phyloP scores from a whole-genome alignment of 2,113 vertebrate genomes.

The Amazona vittata region DNA sequence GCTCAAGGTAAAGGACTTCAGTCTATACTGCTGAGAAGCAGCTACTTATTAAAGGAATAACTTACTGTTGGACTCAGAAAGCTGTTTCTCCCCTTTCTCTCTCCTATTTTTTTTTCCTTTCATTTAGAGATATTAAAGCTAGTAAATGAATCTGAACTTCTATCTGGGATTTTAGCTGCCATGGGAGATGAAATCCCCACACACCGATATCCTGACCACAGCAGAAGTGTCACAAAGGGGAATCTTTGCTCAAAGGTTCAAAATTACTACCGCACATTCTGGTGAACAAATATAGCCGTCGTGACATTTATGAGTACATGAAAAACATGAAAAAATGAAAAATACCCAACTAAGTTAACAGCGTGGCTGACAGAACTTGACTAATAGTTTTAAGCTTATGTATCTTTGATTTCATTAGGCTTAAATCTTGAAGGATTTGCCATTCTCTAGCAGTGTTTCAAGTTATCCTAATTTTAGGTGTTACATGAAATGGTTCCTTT shows the following conservation, averaged over 20 bases:
- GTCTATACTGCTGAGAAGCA: background rate
- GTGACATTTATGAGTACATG: slow-evolving; percentile 39
- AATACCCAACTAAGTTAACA: slow-evolving; percentile 40
- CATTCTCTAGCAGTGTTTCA: background rate
- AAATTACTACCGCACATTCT: background rate
- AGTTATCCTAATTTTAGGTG: background rate
- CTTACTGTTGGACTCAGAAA: background rate
- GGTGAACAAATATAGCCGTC: slow-evolving; percentile 34
- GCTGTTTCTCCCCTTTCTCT: background rate
- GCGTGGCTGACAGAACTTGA: slow-evolving; percentile 3
- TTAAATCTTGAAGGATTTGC: slow-evolving; percentile 47
- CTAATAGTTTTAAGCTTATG: background rate
- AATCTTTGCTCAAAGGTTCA: slow-evolving; percentile 22
- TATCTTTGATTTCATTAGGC: slow-evolving; percentile 45
- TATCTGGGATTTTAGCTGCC: background rate
- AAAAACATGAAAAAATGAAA: background rate
- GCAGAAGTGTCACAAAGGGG: background rate
- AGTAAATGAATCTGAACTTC: background rate
- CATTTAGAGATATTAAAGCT: slow-evolving; percentile 15
- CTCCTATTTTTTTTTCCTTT: too few relatives aligned
- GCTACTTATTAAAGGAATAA: background rate
- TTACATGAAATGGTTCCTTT: slow-evolving; percentile 26
- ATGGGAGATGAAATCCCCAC: slow-evolving; percentile 5
- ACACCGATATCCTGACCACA: background rate
- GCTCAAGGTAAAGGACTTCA: background rate